A percentile compares a stretch with the other conserved stretches of the same genome.
These are phyloP conservation scores for Tridacna gigas DNA, from an alignment of 2,888 invertebrate genomes.

Conservation along the genomic window DNA sequence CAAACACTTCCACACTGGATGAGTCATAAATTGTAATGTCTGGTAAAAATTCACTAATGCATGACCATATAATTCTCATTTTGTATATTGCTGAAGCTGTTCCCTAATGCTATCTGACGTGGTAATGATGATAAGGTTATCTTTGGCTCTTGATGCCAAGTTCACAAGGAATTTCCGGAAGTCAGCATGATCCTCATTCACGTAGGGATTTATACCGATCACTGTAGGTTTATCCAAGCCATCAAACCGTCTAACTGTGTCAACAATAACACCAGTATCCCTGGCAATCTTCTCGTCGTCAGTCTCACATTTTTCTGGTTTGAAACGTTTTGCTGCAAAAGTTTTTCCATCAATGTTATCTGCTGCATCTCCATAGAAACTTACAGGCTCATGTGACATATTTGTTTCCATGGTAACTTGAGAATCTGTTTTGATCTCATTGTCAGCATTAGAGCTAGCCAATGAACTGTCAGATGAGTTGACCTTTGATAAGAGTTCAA, in stretches of 20 bases:
- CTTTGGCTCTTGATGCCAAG: slow-evolving; percentile 76
- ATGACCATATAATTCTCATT: not conserved
- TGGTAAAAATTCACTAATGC: no score
- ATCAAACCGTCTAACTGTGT: slow-evolving; percentile 76
- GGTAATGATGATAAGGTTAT: slow-evolving; percentile 76
- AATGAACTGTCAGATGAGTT: slow-evolving; percentile 27
- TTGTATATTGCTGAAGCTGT: slow-evolving; percentile 59
- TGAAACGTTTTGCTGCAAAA: not conserved
- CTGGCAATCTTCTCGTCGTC: slow-evolving; percentile 2
- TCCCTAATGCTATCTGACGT: slow-evolving; percentile 68
- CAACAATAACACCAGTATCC: slow-evolving; percentile 60
- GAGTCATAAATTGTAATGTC: no score
- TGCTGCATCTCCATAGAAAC: slow-evolving; percentile 12
- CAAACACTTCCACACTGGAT: no score
- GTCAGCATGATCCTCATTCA: slow-evolving; percentile 75
- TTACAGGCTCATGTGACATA: not conserved
- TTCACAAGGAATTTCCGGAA: slow-evolving; percentile 75
- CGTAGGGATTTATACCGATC: slow-evolving; percentile 75
- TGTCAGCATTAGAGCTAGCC: not conserved
- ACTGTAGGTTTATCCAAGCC: slow-evolving; percentile 74
- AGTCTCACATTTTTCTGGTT: not conserved
- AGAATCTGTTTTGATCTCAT: slow-evolving; percentile 19
- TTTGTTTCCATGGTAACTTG: slow-evolving; percentile 40
- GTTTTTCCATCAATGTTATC: not conserved
- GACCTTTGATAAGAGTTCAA: slow-evolving; percentile 33